Evolutionary conservation across 2,888 invertebrate species (phyloP).

Genomic region (Lasioglossum zephyrum): DNA sequence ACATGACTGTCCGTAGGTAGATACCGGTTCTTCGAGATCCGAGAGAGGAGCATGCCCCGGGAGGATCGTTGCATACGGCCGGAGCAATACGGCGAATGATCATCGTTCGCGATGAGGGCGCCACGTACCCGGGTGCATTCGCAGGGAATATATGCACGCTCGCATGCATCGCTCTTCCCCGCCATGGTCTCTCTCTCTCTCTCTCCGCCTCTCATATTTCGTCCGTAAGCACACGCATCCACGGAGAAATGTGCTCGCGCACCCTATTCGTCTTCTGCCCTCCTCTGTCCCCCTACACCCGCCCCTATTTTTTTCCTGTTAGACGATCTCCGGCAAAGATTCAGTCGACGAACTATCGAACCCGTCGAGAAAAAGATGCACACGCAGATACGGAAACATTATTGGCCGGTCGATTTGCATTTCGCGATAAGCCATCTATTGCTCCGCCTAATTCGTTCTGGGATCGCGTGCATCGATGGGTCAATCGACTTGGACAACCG

Average conservation of each 20-base stretch:
- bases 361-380: not conserved
- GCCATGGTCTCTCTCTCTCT: slow-evolving; percentile 21
- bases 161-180: slow-evolving; percentile 27
- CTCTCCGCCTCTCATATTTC: slow-evolving; percentile 10
- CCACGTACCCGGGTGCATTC: slow-evolving; percentile 70
- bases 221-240: slow-evolving; percentile 9
- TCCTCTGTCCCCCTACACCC: not conserved
- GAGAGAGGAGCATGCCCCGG: slow-evolving; percentile 55
- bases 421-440: not conserved
- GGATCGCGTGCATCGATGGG: not conserved
- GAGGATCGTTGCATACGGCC: slow-evolving; percentile 60
- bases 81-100: slow-evolving; percentile 60
- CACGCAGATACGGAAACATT: slow-evolving; percentile 5
- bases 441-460: not conserved
- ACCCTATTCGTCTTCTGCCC: not conserved
- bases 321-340: not conserved
- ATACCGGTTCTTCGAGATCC: slow-evolving; percentile 77
- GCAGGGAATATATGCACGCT: slow-evolving; percentile 27
- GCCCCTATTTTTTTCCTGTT: not conserved
- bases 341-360: not conserved
- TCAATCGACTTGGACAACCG: not conserved
- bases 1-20: slow-evolving; percentile 80
- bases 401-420: slow-evolving; percentile 9
- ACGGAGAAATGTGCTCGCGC: slow-evolving; percentile 18
- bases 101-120: slow-evolving; percentile 69